Evolutionary conservation across 2,113 vertebrate genomes (phyloP).

Genomic region (Phyllopteryx taeniolatus): DNA sequence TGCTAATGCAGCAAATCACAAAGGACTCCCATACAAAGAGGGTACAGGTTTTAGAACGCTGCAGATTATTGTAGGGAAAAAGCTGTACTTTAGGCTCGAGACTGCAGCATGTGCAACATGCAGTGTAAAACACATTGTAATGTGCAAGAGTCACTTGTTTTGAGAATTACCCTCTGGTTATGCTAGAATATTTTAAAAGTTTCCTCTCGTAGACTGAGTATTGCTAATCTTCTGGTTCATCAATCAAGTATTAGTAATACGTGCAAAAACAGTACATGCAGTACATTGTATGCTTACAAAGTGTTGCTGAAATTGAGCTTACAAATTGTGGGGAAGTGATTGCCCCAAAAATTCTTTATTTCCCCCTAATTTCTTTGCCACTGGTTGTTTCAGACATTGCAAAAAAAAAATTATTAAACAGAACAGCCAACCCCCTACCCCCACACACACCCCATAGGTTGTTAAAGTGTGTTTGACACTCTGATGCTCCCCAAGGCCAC

Average conservation of each 20-base stretch:
- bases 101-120: neutral
- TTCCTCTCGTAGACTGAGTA: too few relatives aligned
- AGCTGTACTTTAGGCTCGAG: neutral
- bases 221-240: too few relatives aligned
- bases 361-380: too few relatives aligned
- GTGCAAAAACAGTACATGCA: too few relatives aligned
- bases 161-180: too few relatives aligned
- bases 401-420: neutral
- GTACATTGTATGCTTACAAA: too few relatives aligned
- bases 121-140: neutral
- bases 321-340: too few relatives aligned
- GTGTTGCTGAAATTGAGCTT: neutral
- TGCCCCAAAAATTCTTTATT: too few relatives aligned
- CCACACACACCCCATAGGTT: conserved; percentile 25
- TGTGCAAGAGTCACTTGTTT: neutral
- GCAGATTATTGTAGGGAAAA: neutral
- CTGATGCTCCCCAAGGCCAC: conserved; percentile 29
- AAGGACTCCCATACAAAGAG: neutral
- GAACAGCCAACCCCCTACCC: conserved; percentile 11
- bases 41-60: neutral
- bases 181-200: too few relatives aligned
- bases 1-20: conserved; percentile 18
- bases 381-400: too few relatives aligned
- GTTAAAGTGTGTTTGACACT: conserved; percentile 35
- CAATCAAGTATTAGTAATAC: too few relatives aligned